Conservation (phyloP, 2,888 invertebrate genomes). For the Stenurella melanura region DNA sequence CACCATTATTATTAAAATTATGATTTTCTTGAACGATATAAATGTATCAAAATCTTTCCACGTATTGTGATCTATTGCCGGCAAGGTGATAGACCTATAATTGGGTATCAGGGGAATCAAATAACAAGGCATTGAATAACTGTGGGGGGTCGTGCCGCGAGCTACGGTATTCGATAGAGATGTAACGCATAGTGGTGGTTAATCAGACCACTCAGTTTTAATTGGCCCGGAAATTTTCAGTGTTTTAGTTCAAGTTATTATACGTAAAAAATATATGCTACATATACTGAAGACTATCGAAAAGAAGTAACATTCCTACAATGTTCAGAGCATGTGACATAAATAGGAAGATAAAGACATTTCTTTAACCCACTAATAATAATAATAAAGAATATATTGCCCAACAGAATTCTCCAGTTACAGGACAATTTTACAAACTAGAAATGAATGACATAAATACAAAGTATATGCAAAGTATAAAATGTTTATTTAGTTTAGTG, state of each 20-base stretch:
- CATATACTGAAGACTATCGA: no score
- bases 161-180: conserved; percentile 57
- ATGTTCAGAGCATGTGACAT: no score
- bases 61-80: conserved; percentile 3
- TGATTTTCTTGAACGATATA: not conserved
- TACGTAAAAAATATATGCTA: not conserved
- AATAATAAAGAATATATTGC: no score
- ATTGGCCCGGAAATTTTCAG: conserved; percentile 35
- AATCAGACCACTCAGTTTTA: conserved; percentile 48
- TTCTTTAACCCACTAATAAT: no score
- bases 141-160: conserved; percentile 56
- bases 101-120: conserved; percentile 56
- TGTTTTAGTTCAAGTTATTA: conserved; percentile 1
- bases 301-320: no score
- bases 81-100: conserved; percentile 24
- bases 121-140: conserved; percentile 51
- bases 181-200: conserved; percentile 47
- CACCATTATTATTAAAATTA: not conserved
- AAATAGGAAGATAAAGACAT: no score
- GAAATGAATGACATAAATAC: no score
- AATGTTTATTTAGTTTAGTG: no score
- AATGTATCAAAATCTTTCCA: not conserved
- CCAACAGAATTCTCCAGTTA: no score
- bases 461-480: no score
- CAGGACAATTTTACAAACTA: no score